Evolutionary conservation across 2,888 invertebrate genomes (phyloP).

Genomic region (Clepsis dumicolana): DNA sequence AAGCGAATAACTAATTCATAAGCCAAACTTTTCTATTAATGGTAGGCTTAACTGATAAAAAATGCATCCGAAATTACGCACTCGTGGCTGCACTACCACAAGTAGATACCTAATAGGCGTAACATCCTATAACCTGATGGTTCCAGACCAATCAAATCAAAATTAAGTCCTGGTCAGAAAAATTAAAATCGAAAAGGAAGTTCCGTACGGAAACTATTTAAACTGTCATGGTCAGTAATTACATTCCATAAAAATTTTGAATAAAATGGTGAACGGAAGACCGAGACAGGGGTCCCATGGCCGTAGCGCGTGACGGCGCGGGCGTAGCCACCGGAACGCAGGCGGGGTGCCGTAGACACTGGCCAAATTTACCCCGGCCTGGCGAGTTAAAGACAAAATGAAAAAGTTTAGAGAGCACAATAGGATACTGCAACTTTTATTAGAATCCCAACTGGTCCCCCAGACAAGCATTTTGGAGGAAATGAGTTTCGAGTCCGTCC

Average conservation of each 20-base stretch:
- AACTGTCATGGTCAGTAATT: slow-evolving; percentile 37
- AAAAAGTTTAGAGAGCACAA: not conserved
- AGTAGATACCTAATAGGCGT: not conserved
- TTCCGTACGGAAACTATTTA: slow-evolving; percentile 27
- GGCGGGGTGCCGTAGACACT: slow-evolving; percentile 58
- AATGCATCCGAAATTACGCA: not conserved
- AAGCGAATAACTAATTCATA: not conserved
- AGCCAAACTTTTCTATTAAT: too few relatives aligned
- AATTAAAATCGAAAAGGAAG: not conserved
- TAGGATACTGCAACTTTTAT: too few relatives aligned
- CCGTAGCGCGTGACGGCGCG: slow-evolving; percentile 64
- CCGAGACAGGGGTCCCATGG: slow-evolving; percentile 50
- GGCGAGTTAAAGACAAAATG: not conserved
- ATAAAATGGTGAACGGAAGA: slow-evolving; percentile 46
- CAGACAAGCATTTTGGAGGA: too few relatives aligned
- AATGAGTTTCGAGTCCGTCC: too few relatives aligned
- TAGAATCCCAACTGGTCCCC: too few relatives aligned
- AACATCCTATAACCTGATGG: not conserved
- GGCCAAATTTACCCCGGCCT: slow-evolving; percentile 39
- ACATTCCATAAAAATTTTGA: slow-evolving; percentile 29
- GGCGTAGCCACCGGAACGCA: slow-evolving; percentile 67
- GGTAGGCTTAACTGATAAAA: too few relatives aligned
- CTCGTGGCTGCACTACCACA: not conserved
- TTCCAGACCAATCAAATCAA: not conserved
- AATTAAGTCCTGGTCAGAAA: not conserved